These are phyloP conservation scores for Camponotus pennsylvanicus DNA, from an alignment of 1,140 invertebrate genomes.

Conservation along the genomic window DNA sequence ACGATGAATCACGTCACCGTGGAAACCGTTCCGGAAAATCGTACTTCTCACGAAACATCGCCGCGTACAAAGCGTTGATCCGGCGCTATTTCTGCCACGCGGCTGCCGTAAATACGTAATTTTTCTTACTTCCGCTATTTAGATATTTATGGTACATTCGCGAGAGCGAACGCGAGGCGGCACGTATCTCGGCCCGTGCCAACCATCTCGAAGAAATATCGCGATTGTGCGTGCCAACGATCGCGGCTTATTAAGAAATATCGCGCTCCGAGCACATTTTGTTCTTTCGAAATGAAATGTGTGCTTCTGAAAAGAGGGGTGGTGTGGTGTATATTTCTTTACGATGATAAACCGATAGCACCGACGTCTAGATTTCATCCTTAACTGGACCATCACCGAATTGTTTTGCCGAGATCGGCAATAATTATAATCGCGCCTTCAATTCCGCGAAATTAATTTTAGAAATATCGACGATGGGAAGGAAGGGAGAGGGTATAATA, in stretches of 20 bases:
- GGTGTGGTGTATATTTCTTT: not conserved
- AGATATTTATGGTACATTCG: slow-evolving; percentile 57
- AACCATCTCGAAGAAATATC: slow-evolving; percentile 61
- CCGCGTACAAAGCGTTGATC: slow-evolving; percentile 44
- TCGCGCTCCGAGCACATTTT: slow-evolving; percentile 36
- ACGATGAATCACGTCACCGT: slow-evolving; percentile 42
- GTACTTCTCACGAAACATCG: slow-evolving; percentile 54
- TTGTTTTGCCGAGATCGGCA: not conserved
- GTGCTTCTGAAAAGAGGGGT: not conserved
- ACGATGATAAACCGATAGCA: no score
- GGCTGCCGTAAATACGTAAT: slow-evolving; percentile 55
- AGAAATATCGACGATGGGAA: not conserved
- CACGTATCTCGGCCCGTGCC: slow-evolving; percentile 51
- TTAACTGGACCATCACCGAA: not conserved
- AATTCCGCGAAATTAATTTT: slow-evolving; percentile 14
- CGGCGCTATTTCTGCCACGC: slow-evolving; percentile 51
- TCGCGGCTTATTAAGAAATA: slow-evolving; percentile 65
- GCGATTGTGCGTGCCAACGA: slow-evolving; percentile 60
- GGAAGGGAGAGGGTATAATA: not conserved
- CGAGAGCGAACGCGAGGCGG: slow-evolving; percentile 37
- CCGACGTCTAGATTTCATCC: not conserved
- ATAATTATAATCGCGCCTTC: not conserved
- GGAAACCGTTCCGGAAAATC: slow-evolving; percentile 46
- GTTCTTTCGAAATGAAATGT: slow-evolving; percentile 17
- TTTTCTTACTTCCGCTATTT: slow-evolving; percentile 62